Conservation (phyloP, 1,140 invertebrate species). For the Mamestra configurata region DNA sequence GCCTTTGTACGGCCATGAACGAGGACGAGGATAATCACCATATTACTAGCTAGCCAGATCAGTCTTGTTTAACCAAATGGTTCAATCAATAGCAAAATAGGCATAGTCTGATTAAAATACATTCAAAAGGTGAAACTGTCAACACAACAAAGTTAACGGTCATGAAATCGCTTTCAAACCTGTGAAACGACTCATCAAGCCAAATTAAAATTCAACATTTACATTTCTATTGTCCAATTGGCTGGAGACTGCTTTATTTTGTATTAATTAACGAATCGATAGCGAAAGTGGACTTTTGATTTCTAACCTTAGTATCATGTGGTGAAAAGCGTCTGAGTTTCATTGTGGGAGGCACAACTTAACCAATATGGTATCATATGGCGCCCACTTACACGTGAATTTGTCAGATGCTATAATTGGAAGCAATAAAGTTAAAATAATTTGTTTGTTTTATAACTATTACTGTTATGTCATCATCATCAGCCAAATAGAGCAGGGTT, state of each 20-base stretch:
- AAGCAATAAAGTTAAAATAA: constrained; percentile 5
- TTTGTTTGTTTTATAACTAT: constrained; percentile 32
- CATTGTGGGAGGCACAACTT: constrained; percentile 1
- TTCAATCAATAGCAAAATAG: not conserved
- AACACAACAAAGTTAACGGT: not conserved
- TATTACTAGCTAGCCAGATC: too few species aligned
- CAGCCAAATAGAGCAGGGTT: not conserved
- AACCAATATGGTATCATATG: not conserved
- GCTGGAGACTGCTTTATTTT: constrained; percentile 39
- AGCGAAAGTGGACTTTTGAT: constrained; percentile 41
- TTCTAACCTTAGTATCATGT: constrained; percentile 5
- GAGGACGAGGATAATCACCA: too few species aligned
- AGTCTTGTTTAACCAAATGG: too few species aligned
- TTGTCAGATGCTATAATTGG: constrained; percentile 27
- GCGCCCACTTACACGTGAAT: constrained; percentile 20
- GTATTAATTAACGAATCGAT: constrained; percentile 33
- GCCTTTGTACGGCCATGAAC: too few species aligned
- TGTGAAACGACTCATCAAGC: constrained; percentile 17
- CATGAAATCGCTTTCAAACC: constrained; percentile 30
- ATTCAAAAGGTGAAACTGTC: not conserved
- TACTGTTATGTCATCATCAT: constrained; percentile 10
- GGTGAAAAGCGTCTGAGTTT: constrained; percentile 9
- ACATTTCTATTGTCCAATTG: constrained; percentile 40
- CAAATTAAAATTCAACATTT: constrained; percentile 42
- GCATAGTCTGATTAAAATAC: not conserved